A percentile compares a stretch with the other conserved stretches of the same genome.
These are phyloP conservation scores for Mus caroli DNA, from an alignment of 2,797 vertebrate species.

Conservation along the genomic window DNA sequence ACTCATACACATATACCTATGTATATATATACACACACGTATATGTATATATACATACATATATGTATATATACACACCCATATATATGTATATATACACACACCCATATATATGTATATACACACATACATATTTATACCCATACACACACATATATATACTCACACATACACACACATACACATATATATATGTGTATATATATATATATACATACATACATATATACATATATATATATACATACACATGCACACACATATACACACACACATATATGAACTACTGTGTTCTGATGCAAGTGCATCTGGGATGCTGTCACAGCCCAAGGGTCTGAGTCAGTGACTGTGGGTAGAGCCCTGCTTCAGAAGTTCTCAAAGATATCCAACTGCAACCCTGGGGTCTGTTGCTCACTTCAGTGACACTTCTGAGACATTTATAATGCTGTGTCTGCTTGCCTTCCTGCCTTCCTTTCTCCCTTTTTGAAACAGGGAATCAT, in stretches of 20 bases:
- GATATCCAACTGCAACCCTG: neutral
- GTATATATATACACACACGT: neutral
- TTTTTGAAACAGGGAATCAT: neutral
- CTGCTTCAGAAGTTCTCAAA: neutral
- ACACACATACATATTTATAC: too few species aligned
- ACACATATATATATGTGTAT: neutral
- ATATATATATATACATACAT: neutral
- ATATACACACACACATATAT: neutral
- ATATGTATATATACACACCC: too few species aligned
- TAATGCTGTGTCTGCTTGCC: neutral
- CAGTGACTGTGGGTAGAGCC: neutral
- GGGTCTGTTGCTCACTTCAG: neutral
- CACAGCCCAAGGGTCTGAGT: neutral
- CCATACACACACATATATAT: too few species aligned
- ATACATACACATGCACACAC: neutral
- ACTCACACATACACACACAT: too few species aligned
- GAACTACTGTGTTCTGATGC: neutral
- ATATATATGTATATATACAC: too few species aligned
- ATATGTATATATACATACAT: too few species aligned
- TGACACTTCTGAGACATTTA: neutral
- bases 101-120: too few species aligned
- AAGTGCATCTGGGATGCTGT: neutral
- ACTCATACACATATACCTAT: too few species aligned
- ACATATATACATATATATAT: fast-evolving
- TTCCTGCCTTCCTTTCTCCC: neutral